Evolutionary conservation across 1,140 invertebrate species (phyloP), one percentile per base, ranked within the genome.

Genomic region (Camponotus pennsylvanicus): DNA sequence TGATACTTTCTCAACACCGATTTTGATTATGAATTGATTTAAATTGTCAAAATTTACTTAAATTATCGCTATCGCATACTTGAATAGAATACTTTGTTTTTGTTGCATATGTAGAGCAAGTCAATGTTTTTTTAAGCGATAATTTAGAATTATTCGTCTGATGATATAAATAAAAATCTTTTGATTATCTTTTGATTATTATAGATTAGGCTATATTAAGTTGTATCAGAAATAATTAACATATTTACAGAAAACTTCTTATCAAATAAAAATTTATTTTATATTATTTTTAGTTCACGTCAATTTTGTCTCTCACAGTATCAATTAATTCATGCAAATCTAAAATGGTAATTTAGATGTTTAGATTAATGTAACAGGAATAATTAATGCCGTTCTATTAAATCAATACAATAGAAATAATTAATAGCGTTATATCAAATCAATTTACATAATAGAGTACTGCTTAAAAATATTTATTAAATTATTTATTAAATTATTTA

Each of bases 241-340:
- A 45, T 1, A 8, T 42, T 42, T 42, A 45, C 11, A 2, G 8
- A 45, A 45, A 45, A 45, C 0, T 2, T 13, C 2, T 45, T 45
- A 13, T 6, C 2, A 55, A 55, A 55, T 37, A 37, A 8, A 13
- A 15, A 34, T 71, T 55, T 59, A 59, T 40, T 59, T 73, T 59
- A n/a, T 59, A 8, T 73, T 57, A 40, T 27, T n/a, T 2, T 15
- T 21, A 59, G 2, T 18, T 59, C 7, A 27, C 2, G 40, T 75
- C 59, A 42, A 75, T 59, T 7, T 59, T 8, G 71, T 34, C 32
- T 6, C 34, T 67, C 27, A 63, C n/a, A 0, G 3, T 13, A 32
- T 40, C 57, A 69, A 79, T 79, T 79, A 79, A 79, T n/a, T 7
- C 0, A 3, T 42, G 13, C 55, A n/a, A 69, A 40, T 13, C n/a